Base-by-base conservation (phyloP, 2,888 invertebrate species). In the Heliconius aoede region DNA sequence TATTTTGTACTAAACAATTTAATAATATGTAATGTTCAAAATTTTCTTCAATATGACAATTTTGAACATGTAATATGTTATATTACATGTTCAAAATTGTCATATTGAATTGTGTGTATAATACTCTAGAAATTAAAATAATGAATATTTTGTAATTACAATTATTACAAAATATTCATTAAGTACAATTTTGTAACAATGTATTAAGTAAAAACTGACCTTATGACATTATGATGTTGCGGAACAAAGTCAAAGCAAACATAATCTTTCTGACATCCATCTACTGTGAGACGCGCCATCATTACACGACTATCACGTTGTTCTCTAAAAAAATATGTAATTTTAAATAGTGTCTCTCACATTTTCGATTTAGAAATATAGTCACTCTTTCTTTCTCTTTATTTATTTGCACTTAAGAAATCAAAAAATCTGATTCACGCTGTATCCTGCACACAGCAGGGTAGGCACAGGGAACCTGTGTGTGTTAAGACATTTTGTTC, bases 171-270 rank as follows among this genome's bases (percentile, higher is more conserved):
- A n/a, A n/a, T n/a, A n/a, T n/a, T n/a, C n/a, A n/a, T n/a, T n/a
- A n/a, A n/a, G n/a, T n/a, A n/a, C n/a, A 9, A n/a, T 55, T 21
- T 1, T 55, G n/a, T 67, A 26, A 8, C 11, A 30, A 28, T 55
- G 13, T 0, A n/a, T 18, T 21, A 62, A 72, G 28, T 40, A 24
- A 9, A 26, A 32, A 40, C 62, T 80, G 86, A 94, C 94, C 94
- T 95, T 83, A 99, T 98, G 77, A 99, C 95, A 88, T 99, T 99
- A 89, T 99, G 99, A 94, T 99, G 99, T 76, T 98, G 96, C 0
- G 98, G 98, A 72, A 99, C 97, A 89, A 99, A 98, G 88, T 99
- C 99, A 84, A 99, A 99, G 87, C 99, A 99, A 11, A 99, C 96
- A 88, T 98, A 99, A 95, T 99, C 99, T 86, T 99, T 99, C 92